Conservation (phyloP, 1,140 invertebrate species). For the Chironomus tepperi region DNA sequence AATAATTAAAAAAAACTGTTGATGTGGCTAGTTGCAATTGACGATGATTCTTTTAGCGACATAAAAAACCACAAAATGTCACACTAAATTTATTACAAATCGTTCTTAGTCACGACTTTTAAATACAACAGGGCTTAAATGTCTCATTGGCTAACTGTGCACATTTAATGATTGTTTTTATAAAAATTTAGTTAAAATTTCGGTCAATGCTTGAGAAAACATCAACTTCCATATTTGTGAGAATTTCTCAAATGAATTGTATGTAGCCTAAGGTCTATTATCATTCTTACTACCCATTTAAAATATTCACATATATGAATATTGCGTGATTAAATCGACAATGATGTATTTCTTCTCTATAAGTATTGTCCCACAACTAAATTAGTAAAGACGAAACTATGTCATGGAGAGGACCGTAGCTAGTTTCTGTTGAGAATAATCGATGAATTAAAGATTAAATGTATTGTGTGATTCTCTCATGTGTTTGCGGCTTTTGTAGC, state of each 20-base stretch:
- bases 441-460: too few species aligned
- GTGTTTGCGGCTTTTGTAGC: too few species aligned
- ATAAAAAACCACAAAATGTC: neutral
- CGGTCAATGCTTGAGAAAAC: conserved; percentile 11
- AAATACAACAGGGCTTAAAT: too few species aligned
- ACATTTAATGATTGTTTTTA: neutral
- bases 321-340: too few species aligned
- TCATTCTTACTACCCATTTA: neutral
- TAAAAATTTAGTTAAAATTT: neutral
- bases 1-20: conserved; percentile 2
- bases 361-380: too few species aligned
- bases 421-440: too few species aligned
- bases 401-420: too few species aligned
- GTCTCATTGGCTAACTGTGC: too few species aligned
- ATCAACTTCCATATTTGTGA: neutral
- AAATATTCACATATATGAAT: too few species aligned
- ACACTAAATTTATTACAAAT: neutral
- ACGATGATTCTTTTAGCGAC: neutral
- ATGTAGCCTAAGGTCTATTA: neutral
- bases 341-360: too few species aligned
- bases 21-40: neutral
- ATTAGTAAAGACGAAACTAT: too few species aligned
- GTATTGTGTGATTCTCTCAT: too few species aligned
- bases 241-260: neutral
- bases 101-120: neutral